Evolutionary conservation across 2,888 invertebrate genomes (phyloP).

Genomic region (Malachius bipustulatus): DNA sequence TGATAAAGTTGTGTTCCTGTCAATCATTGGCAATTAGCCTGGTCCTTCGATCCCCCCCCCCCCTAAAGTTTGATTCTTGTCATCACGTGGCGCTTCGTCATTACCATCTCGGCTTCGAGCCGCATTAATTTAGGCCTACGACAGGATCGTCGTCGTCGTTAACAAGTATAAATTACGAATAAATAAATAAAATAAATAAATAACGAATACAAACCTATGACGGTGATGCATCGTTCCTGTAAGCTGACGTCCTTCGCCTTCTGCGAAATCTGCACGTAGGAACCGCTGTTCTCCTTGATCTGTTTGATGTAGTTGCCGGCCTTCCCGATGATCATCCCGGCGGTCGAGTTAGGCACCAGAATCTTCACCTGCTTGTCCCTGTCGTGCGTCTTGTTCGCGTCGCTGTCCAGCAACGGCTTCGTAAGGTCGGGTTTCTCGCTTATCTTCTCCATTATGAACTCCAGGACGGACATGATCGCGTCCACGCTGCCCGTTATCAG

Average conservation of each 20-base stretch:
- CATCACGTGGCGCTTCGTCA: no score
- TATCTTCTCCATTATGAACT: conserved; percentile 92
- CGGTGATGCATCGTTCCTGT: conserved; percentile 90
- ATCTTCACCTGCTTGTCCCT: conserved; percentile 93
- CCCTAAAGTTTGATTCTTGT: no score
- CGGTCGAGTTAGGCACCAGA: conserved; percentile 90
- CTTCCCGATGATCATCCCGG: conserved; percentile 96
- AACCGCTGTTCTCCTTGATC: conserved; percentile 87
- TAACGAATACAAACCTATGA: conserved; percentile 61
- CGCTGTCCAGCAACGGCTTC: conserved; percentile 62
- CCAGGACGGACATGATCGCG: conserved; percentile 81
- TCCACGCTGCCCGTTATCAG: conserved; percentile 84
- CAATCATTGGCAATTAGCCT: no score
- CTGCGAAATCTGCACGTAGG: conserved; percentile 93
- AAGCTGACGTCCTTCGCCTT: conserved; percentile 89
- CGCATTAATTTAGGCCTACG: no score
- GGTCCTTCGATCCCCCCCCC: no score
- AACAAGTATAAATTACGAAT: no score
- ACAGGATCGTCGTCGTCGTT: no score
- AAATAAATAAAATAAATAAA: no score
- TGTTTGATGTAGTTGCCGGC: conserved; percentile 93
- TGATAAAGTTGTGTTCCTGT: no score
- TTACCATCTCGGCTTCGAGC: no score
- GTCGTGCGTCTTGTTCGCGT: conserved; percentile 73
- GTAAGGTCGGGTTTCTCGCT: conserved; percentile 88